A percentile compares a stretch with the other conserved stretches of the same genome.
Conservation (phyloP, 2,888 invertebrate genomes). For the Sthenelais limicola region DNA sequence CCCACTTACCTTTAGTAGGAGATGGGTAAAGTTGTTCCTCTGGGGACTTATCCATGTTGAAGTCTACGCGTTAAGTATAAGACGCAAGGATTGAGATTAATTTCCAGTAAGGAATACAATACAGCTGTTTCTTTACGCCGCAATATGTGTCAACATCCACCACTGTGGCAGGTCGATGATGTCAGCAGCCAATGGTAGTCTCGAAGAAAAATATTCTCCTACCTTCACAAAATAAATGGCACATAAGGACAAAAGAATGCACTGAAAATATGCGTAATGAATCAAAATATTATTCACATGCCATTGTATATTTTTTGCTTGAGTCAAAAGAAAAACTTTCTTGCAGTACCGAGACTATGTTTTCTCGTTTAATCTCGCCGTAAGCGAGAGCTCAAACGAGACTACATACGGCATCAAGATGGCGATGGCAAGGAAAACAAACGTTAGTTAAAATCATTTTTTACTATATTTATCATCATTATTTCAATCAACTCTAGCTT, state of each 20-base stretch:
- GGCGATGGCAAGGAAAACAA: conserved; percentile 51
- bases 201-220: conserved; percentile 13
- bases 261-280: not conserved
- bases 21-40: conserved; percentile 35
- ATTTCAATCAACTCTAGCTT: not conserved
- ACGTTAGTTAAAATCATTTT: conserved; percentile 44
- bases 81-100: too few relatives aligned
- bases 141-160: conserved; percentile 30
- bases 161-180: conserved; percentile 35
- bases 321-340: conserved; percentile 1
- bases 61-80: not conserved
- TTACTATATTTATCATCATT: not conserved
- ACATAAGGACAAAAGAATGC: not conserved
- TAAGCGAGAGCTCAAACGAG: conserved; percentile 24
- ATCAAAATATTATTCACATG: not conserved
- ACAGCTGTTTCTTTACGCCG: conserved; percentile 7
- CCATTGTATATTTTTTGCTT: not conserved
- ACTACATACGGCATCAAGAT: conserved; percentile 43
- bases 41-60: conserved; percentile 33
- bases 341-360: conserved; percentile 6
- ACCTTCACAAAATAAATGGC: not conserved
- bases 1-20: conserved; percentile 24
- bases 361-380: conserved; percentile 1
- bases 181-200: conserved; percentile 39
- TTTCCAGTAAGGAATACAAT: not conserved